Conservation (phyloP, 2,113 vertebrate species). For the Rhinoderma darwinii region DNA sequence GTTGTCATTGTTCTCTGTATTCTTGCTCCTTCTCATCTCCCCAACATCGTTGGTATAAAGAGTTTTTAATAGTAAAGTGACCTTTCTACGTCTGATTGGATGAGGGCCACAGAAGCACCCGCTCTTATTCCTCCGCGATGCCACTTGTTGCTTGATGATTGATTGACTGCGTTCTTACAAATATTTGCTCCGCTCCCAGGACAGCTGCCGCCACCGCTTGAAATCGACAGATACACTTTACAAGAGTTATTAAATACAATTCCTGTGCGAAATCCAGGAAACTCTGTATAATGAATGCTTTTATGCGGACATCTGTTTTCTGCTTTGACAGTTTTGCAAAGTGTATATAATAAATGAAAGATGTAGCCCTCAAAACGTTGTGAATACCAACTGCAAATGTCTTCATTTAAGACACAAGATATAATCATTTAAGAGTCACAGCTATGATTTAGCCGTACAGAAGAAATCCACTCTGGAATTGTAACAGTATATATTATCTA, state of each 20-base stretch:
- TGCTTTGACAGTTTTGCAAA: conserved; percentile 44
- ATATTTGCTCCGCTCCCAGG: background rate
- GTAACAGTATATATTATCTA: conserved; percentile 45
- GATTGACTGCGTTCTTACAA: background rate
- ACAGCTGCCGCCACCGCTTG: background rate
- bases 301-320: conserved; percentile 45
- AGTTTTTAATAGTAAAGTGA: background rate
- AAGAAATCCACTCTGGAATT: conserved; percentile 22
- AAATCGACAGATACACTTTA: background rate
- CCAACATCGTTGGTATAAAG: too few species aligned
- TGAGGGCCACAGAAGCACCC: too few species aligned
- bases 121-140: too few species aligned
- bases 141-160: background rate
- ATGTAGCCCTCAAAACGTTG: conserved; percentile 46
- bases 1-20: too few species aligned
- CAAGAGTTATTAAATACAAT: conserved; percentile 24
- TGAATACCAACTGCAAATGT: conserved; percentile 51
- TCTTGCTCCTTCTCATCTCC: too few species aligned
- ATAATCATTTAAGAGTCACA: conserved; percentile 45
- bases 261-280: background rate
- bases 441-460: conserved; percentile 37
- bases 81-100: background rate
- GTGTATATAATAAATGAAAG: conserved; percentile 50
- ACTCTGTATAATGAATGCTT: background rate
- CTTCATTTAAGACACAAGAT: conserved; percentile 55